Conservation (phyloP, 1,140 invertebrate genomes). For the Papilio aristodemus region DNA sequence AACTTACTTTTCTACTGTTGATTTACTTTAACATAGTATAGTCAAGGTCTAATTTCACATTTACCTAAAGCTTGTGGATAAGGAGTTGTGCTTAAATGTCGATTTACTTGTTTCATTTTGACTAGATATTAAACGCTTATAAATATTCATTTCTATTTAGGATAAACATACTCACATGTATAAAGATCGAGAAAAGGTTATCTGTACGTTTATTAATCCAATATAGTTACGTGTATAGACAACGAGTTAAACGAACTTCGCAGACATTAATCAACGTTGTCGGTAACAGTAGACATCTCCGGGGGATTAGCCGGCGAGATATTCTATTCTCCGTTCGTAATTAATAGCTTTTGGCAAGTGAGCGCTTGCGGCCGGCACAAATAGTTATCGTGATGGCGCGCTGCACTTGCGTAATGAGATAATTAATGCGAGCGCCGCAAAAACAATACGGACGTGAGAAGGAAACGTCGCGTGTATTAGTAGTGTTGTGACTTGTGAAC, state of each 20-base stretch:
- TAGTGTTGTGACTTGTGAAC: constrained; percentile 40
- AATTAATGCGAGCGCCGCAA: constrained; percentile 58
- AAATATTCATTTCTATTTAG: neutral
- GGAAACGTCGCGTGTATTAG: constrained; percentile 54
- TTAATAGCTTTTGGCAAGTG: constrained; percentile 80
- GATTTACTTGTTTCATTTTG: too few relatives aligned
- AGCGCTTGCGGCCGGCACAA: constrained; percentile 63
- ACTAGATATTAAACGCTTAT: neutral
- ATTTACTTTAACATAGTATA: too few relatives aligned
- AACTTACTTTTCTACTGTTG: too few relatives aligned
- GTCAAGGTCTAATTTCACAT: too few relatives aligned
- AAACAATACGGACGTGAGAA: constrained; percentile 52
- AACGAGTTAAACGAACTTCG: constrained; percentile 65
- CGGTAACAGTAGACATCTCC: constrained; percentile 74
- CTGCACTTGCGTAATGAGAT: constrained; percentile 66
- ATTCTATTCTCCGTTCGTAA: constrained; percentile 76
- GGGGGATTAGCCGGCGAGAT: constrained; percentile 72
- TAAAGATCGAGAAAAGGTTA: neutral
- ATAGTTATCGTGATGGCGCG: constrained; percentile 63
- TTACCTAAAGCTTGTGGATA: too few relatives aligned
- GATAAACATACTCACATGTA: neutral
- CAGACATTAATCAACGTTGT: constrained; percentile 76
- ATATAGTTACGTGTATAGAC: constrained; percentile 44
- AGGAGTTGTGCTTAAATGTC: too few relatives aligned
- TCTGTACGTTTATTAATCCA: neutral